Base-by-base conservation (phyloP, 2,113 vertebrate genomes). In the Triplophysa dalaica region DNA sequence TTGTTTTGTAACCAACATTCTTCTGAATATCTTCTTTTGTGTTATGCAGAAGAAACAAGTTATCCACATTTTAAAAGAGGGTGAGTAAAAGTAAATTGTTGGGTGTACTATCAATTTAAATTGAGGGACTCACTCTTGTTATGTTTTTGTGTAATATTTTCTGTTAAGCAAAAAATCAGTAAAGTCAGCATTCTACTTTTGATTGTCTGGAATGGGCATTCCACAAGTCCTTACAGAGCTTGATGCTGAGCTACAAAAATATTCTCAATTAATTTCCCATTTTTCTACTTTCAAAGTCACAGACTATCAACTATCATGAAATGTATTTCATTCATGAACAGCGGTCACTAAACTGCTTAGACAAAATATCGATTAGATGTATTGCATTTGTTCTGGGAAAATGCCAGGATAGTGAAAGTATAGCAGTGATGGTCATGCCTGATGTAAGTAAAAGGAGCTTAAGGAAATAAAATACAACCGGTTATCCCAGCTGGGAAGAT, bases 401-500 rank as follows among this genome's bases (percentile, higher is more conserved):
- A 24, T 10, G 38, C 38, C 21, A 8, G 10, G 11, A 8, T 72
- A 16, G 19, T 52, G 10, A 12, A 16, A 3, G 1, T 10, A n/a
- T 70, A 72, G 45, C 68, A 14, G 22, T 54, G 58, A 21, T 33
- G 52, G 50, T 61, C 74, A 11, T 62, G 80, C 56, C 21, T 79
- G 38, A 17, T 22, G 17, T 19, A 45, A 70, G 33, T 12, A 24
- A 38, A 38, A 22, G n/a, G 41, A 33, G 29, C 43, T 75, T 58
- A 60, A 58, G 48, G 48, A 63, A 70, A 64, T 52, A 22, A 68
- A 82, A 62, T 21, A 17, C 77, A 17, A 11, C 29, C n/a, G 64
- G 65, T 76, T 66, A 19, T 70, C n/a, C 58, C 54, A 84, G 61
- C 66, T 76, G 80, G 66, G 61, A 79, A 74, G 64, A 70, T 77